A percentile compares a stretch with the other conserved stretches of the same genome.
These are phyloP conservation scores for Caenorhabditis imperialis DNA, from an alignment of 2,888 invertebrate species.

Conservation along the genomic window DNA sequence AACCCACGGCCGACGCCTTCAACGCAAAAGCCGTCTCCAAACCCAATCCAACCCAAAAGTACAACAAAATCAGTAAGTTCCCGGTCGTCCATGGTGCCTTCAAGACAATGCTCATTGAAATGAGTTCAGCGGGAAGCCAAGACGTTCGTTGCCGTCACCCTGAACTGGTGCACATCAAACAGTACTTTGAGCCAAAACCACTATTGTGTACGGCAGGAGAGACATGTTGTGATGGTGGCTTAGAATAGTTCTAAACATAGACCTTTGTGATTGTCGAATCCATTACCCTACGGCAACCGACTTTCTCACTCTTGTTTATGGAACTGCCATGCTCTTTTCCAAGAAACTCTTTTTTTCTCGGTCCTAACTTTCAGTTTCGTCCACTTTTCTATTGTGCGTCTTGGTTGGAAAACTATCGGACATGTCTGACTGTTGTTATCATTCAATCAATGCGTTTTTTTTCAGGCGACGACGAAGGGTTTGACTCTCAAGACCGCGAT, in stretches of 20 bases:
- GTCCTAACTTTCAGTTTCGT: no score
- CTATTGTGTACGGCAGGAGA: constrained; percentile 31
- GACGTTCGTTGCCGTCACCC: constrained; percentile 53
- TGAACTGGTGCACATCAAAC: constrained; percentile 51
- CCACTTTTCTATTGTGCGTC: no score
- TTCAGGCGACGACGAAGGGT: constrained; percentile 53
- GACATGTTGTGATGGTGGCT: constrained; percentile 44
- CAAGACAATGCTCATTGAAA: neutral
- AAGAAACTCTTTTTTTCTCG: no score
- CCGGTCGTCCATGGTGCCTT: neutral
- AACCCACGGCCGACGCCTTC: constrained; percentile 4
- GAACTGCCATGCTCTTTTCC: no score
- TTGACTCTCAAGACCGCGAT: constrained; percentile 45
- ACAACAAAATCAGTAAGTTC: constrained; percentile 36
- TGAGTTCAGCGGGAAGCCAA: constrained; percentile 51
- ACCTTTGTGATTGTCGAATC: constrained; percentile 22
- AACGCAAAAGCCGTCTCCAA: constrained; percentile 21
- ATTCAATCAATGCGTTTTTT: no score
- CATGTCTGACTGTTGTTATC: no score
- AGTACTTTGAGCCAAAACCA: constrained; percentile 43
- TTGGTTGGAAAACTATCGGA: no score
- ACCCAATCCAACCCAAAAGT: constrained; percentile 7
- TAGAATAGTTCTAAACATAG: constrained; percentile 11
- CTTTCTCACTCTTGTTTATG: no score
- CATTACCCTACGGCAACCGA: no score